Conservation (phyloP, 2,797 vertebrate genomes). For the Aeoliscus strigatus region DNA sequence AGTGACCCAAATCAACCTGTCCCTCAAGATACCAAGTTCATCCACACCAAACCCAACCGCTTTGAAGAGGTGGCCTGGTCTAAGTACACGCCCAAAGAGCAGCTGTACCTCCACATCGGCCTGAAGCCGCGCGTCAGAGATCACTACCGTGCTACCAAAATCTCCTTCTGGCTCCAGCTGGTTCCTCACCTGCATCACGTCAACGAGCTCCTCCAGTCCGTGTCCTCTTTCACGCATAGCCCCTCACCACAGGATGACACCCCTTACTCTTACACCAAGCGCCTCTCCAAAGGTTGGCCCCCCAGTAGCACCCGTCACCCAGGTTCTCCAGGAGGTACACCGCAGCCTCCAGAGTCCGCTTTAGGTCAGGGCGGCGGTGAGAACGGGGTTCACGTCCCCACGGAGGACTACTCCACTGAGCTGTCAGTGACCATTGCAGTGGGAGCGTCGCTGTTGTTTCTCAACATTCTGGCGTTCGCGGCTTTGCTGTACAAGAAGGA, state of each 20-base stretch:
- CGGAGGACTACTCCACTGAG: slow-evolving; percentile 90
- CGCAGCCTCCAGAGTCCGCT: slow-evolving; percentile 81
- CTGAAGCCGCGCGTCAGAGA: slow-evolving; percentile 91
- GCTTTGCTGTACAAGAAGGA: slow-evolving; percentile 96
- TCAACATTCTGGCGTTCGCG: slow-evolving; percentile 93
- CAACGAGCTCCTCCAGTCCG: slow-evolving; percentile 92
- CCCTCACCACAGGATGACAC: slow-evolving; percentile 92
- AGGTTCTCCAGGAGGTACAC: slow-evolving; percentile 81
- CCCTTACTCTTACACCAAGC: slow-evolving; percentile 89
- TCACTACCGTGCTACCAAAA: slow-evolving; percentile 95
- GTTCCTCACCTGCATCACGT: slow-evolving; percentile 94
- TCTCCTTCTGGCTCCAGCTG: slow-evolving; percentile 95
- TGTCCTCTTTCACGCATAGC: slow-evolving; percentile 93
- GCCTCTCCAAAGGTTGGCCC: slow-evolving; percentile 84
- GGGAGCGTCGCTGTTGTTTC: slow-evolving; percentile 89
- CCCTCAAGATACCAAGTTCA: slow-evolving; percentile 97
- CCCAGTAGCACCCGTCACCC: slow-evolving; percentile 90
- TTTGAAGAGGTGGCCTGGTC: slow-evolving; percentile 98
- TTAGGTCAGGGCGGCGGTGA: slow-evolving; percentile 77
- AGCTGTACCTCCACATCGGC: slow-evolving; percentile 95
- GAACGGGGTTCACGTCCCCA: slow-evolving; percentile 79
- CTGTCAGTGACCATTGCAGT: slow-evolving; percentile 94
- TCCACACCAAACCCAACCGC: slow-evolving; percentile 98
- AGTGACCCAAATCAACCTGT: slow-evolving; percentile 97
- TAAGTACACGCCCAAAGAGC: slow-evolving; percentile 96